Evolutionary conservation across 2,888 invertebrate genomes (phyloP), one percentile per base, ranked within the genome.

Genomic region (Rhodophaea formosa): DNA sequence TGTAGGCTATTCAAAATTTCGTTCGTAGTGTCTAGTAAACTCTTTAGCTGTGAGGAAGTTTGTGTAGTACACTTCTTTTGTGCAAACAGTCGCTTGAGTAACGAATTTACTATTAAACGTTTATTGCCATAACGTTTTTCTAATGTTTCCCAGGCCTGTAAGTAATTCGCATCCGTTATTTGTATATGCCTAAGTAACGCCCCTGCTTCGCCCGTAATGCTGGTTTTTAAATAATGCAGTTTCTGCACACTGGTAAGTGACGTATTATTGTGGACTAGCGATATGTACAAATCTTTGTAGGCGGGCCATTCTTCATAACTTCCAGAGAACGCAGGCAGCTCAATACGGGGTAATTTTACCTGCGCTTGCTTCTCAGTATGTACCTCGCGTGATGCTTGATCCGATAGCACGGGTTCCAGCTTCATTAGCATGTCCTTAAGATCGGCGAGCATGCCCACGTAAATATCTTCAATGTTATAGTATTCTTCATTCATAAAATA

Each of bases 251-350:
- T 52, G 32, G 56, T 58, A 2, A 64, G 46, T 8, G 43, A 17
- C 8, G 16, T 2, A 45, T 56, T 62, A 8, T 53, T 53, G 44
- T 64, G 62, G 3, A 64, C 45, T n/a, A 64, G 29, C 1, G 59
- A 54, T 1, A 39, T 17, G 57, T 59, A 60, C 8, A 60, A 39
- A 15, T 64, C 62, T 3, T 63, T 44, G 51, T 56, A 63, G 8
- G 61, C 8, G 0, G 44, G 57, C 63, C 61, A 63, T 32, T 63
- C 59, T 39, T 60, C 59, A 23, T 62, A 62, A 29, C n/a, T 53
- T 0, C 62, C 62, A 0, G n/a, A 29, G 23, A 62, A 64, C 0
- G 16, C 46, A 5, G 61, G 61, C 23, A 61, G 42, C 8, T 59
- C 51, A 5, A 63, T 61, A 1, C 53, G 42, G 6, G 63, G 63